Conservation (phyloP, 2,797 vertebrate genomes). For the Anguilla anguilla region DNA sequence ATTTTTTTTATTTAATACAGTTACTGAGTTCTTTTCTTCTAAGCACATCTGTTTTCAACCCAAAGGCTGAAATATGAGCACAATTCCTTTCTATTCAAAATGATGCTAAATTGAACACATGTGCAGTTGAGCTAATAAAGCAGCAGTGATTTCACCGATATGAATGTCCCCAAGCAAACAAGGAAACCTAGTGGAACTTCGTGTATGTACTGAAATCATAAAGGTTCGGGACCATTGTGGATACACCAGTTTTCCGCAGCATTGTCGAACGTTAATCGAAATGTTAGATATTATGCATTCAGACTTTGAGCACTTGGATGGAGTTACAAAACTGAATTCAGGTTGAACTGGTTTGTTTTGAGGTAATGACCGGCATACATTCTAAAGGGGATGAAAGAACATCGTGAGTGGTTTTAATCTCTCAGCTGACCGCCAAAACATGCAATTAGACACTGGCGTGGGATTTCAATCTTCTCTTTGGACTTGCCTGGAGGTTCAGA, state of each 20-base stretch:
- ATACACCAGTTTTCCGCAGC: slow-evolving; percentile 13
- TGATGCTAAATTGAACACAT: slow-evolving; percentile 34
- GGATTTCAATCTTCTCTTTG: not conserved
- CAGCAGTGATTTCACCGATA: slow-evolving; percentile 7
- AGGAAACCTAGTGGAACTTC: slow-evolving; percentile 28
- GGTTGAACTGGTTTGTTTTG: slow-evolving; percentile 9
- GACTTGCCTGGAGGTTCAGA: not conserved
- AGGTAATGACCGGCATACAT: not conserved
- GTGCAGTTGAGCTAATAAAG: slow-evolving; percentile 36
- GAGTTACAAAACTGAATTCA: slow-evolving; percentile 22
- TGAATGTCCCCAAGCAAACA: slow-evolving; percentile 33
- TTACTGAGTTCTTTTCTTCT: no score
- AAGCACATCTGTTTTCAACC: not conserved
- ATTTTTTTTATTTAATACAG: no score
- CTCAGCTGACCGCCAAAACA: not conserved
- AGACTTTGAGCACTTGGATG: slow-evolving; percentile 25
- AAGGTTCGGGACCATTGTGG: slow-evolving; percentile 16
- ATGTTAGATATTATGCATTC: no score
- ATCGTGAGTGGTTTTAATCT: slow-evolving; percentile 23
- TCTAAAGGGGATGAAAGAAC: not conserved
- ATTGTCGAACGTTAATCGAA: slow-evolving; percentile 16
- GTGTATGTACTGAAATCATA: slow-evolving; percentile 27
- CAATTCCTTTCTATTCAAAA: not conserved
- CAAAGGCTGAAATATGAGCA: not conserved
- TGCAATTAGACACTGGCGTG: not conserved